phyloP scores from a whole-genome alignment of 2,888 invertebrate species.

The Lypha dubia region DNA sequence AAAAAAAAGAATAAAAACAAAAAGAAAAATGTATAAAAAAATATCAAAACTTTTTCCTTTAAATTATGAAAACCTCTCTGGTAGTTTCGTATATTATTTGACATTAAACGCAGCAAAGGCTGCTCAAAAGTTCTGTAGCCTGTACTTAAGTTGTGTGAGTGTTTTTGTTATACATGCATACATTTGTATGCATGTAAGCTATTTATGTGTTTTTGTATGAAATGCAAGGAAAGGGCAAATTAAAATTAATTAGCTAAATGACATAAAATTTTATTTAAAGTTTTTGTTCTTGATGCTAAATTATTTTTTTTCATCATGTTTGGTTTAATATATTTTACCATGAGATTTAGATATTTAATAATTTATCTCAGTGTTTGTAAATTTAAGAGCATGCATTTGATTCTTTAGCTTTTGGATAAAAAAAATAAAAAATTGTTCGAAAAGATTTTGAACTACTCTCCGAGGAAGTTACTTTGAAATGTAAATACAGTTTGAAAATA shows the following conservation, averaged over 20 bases:
- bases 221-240: constrained; percentile 20
- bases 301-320: constrained; percentile 16
- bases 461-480: no score
- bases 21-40: constrained; percentile 12
- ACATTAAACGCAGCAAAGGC: constrained; percentile 35
- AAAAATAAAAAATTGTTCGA: neutral
- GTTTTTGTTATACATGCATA: neutral
- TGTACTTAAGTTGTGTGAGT: constrained; percentile 4
- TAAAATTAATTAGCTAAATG: constrained; percentile 75
- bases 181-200: no score
- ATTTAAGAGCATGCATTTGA: neutral
- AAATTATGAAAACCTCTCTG: constrained; percentile 36
- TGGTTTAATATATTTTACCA: constrained; percentile 14
- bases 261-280: constrained; percentile 71
- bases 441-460: no score
- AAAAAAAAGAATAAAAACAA: no score
- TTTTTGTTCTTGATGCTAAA: constrained; percentile 31
- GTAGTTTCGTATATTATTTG: constrained; percentile 44
- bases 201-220: neutral
- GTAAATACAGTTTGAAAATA: no score
- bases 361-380: neutral
- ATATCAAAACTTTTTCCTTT: constrained; percentile 50
- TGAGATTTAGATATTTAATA: neutral
- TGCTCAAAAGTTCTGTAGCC: constrained; percentile 7
- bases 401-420: neutral